A percentile compares a stretch with the other conserved stretches of the same genome.
Conservation (phyloP, 2,888 invertebrate species). For the Argyra leucocephala region DNA sequence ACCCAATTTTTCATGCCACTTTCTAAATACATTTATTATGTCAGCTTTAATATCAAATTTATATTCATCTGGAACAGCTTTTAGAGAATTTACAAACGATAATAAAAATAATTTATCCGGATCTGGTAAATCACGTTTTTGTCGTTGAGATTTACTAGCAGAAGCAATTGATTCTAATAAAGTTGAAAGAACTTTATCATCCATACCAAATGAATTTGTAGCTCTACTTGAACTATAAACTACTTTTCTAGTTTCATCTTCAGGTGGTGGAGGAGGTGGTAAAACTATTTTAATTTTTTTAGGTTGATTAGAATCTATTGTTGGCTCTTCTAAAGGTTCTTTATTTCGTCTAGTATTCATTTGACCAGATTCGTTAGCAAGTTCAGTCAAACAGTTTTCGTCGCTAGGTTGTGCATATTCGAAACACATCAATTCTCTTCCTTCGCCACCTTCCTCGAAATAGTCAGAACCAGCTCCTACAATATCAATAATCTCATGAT, state of each 20-base stretch:
- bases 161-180: slow-evolving; percentile 11
- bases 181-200: slow-evolving; percentile 9
- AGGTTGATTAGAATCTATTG: background rate
- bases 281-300: background rate
- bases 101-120: slow-evolving; percentile 38
- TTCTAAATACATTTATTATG: slow-evolving; percentile 38
- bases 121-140: slow-evolving; percentile 28
- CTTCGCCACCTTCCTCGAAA: slow-evolving; percentile 40
- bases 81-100: slow-evolving; percentile 39
- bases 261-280: background rate
- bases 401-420: slow-evolving; percentile 9
- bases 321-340: slow-evolving; percentile 7
- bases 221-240: background rate
- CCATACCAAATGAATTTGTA: slow-evolving; percentile 8
- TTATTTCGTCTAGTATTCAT: background rate
- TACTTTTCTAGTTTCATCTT: background rate
- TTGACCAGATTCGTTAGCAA: background rate
- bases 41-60: slow-evolving; percentile 39
- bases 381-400: background rate
- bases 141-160: slow-evolving; percentile 4
- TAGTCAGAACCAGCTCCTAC: slow-evolving; percentile 41
- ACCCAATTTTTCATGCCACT: slow-evolving; percentile 28
- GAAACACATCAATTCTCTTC: background rate
- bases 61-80: slow-evolving; percentile 38
- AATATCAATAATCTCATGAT: slow-evolving; percentile 40